A percentile compares a stretch with the other conserved stretches of the same genome.
phyloP scores from a whole-genome alignment of 2,113 vertebrate species.

The Podocnemis expansa region DNA sequence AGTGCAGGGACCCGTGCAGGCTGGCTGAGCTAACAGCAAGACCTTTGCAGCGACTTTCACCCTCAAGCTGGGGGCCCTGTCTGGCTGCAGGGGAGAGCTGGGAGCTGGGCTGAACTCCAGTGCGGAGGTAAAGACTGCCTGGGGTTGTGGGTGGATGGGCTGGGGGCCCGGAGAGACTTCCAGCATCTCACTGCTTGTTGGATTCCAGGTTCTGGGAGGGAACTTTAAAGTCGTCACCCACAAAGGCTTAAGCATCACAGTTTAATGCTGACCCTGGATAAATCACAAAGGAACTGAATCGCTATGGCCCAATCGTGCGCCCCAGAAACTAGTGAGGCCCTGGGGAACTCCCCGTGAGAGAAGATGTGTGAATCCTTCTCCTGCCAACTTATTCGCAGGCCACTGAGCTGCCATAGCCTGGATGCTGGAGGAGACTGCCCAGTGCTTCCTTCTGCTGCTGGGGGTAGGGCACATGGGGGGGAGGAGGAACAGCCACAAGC shows the following conservation, averaged over 20 bases:
- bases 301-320: neutral
- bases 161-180: too few relatives aligned
- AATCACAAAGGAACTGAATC: neutral
- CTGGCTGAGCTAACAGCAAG: neutral
- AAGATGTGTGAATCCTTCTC: neutral
- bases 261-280: neutral
- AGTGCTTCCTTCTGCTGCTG: accelerated
- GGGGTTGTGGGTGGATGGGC: too few relatives aligned
- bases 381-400: accelerated
- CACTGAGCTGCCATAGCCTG: neutral
- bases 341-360: accelerated
- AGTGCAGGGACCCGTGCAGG: neutral
- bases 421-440: accelerated
- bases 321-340: accelerated
- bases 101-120: neutral
- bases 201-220: accelerated
- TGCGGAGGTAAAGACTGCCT: neutral
- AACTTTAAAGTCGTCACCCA: neutral
- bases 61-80: neutral
- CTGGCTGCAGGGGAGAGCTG: neutral
- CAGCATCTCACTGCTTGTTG: too few relatives aligned
- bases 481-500: neutral
- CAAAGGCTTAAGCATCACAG: neutral
- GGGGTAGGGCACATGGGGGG: too few relatives aligned
- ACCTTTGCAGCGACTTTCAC: neutral